Evolutionary conservation across 2,888 invertebrate species (phyloP).

Genomic region (Hymenopus coronatus): DNA sequence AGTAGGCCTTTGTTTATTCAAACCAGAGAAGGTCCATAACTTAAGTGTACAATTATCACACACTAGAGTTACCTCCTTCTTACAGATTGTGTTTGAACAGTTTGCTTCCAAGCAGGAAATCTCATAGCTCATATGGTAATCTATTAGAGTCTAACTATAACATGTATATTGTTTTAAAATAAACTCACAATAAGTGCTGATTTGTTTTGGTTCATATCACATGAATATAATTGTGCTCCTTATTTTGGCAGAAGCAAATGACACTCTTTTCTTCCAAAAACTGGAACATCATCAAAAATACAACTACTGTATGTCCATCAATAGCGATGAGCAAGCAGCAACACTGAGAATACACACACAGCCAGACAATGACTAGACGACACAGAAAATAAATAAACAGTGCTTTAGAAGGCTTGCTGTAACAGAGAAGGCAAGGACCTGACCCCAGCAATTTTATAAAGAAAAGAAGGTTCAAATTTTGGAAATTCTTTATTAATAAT

Average conservation of each 20-base stretch:
- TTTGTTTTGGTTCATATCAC: background rate
- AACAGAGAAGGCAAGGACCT: constrained; percentile 40
- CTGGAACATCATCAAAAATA: background rate
- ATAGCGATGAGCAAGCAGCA: constrained; percentile 40
- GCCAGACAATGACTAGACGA: background rate
- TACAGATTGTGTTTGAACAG: too few relatives aligned
- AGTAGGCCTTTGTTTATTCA: too few relatives aligned
- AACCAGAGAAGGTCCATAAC: too few relatives aligned
- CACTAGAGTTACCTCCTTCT: too few relatives aligned
- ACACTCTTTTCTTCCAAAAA: background rate
- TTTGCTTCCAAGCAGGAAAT: too few relatives aligned
- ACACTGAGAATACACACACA: constrained; percentile 22
- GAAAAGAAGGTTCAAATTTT: background rate
- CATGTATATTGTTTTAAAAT: background rate
- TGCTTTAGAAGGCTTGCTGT: background rate
- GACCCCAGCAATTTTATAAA: constrained; percentile 45
- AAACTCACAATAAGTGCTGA: background rate
- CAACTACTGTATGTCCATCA: constrained; percentile 11
- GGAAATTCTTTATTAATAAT: background rate
- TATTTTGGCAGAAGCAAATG: constrained; percentile 1
- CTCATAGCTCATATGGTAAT: too few relatives aligned
- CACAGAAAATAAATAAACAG: background rate
- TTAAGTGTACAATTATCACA: too few relatives aligned
- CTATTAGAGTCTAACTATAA: background rate
- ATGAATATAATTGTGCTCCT: background rate